phyloP scores from a whole-genome alignment of 2,797 vertebrate species.

The Pseudochirops corinnae region DNA sequence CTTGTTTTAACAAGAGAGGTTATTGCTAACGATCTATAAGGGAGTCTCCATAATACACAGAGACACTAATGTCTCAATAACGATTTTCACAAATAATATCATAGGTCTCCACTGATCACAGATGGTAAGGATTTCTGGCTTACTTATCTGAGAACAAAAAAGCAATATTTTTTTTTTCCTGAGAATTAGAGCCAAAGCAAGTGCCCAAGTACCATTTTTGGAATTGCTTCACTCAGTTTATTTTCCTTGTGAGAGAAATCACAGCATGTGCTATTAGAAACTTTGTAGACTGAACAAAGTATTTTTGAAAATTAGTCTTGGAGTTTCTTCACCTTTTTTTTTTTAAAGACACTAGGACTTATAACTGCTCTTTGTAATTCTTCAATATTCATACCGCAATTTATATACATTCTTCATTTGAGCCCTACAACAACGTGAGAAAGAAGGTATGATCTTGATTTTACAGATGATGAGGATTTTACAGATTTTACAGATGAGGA shows the following conservation, averaged over 20 bases:
- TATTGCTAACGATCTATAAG: conserved; percentile 50
- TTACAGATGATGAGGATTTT: background rate
- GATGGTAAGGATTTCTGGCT: conserved; percentile 32
- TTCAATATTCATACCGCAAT: background rate
- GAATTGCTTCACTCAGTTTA: background rate
- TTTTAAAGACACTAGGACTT: background rate
- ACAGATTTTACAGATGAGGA: background rate
- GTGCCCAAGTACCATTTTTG: background rate
- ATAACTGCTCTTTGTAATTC: background rate
- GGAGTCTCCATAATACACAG: conserved; percentile 30
- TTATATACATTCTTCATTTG: background rate
- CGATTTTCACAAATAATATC: conserved; percentile 28
- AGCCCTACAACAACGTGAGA: background rate
- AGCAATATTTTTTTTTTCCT: conserved; percentile 28
- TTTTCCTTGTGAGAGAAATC: background rate
- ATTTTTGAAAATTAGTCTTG: background rate
- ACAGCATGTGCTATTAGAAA: background rate
- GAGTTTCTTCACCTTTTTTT: background rate
- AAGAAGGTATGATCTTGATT: background rate
- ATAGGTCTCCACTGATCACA: conserved; percentile 47
- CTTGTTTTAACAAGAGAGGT: conserved; percentile 36
- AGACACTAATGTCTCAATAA: conserved; percentile 54
- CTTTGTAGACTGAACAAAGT: background rate
- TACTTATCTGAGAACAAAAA: conserved; percentile 67
- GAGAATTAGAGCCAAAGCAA: background rate